phyloP scores from a whole-genome alignment of 1,140 invertebrate species.

The Zaprionus vittiger region DNA sequence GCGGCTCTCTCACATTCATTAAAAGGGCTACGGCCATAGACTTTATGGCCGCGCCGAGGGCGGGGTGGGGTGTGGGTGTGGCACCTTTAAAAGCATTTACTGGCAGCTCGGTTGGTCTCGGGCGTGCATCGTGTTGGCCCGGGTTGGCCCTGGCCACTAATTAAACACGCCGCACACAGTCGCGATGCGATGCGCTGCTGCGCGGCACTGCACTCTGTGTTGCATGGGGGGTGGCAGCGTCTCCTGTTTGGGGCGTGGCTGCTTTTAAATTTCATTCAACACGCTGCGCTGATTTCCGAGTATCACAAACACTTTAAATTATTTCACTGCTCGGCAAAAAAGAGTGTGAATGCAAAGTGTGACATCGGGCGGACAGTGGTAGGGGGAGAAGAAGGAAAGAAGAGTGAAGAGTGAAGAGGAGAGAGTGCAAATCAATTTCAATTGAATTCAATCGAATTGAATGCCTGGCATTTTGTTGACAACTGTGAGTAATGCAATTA shows the following conservation, averaged over 20 bases:
- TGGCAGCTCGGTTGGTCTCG: constrained; percentile 1
- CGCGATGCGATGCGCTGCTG: background rate
- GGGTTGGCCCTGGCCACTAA: constrained; percentile 36
- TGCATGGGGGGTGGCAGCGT: background rate
- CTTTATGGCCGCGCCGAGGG: constrained; percentile 36
- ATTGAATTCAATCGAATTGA: constrained; percentile 80
- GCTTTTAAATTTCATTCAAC: constrained; percentile 62
- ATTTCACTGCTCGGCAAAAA: constrained; percentile 33
- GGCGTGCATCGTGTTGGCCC: background rate
- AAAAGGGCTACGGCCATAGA: constrained; percentile 56
- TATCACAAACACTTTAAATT: constrained; percentile 59
- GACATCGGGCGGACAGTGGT: constrained; percentile 51
- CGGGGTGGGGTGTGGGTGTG: constrained; percentile 15
- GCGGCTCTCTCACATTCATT: constrained; percentile 69
- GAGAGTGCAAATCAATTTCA: constrained; percentile 74
- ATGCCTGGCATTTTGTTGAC: constrained; percentile 78
- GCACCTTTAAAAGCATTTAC: constrained; percentile 23
- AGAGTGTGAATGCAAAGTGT: constrained; percentile 69
- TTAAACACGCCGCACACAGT: constrained; percentile 30
- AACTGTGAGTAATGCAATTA: constrained; percentile 81
- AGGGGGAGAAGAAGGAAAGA: background rate
- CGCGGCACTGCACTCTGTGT: background rate
- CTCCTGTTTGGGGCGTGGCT: constrained; percentile 2
- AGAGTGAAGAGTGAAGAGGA: background rate
- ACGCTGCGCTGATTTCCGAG: constrained; percentile 44